Base-by-base conservation (phyloP, 2,113 vertebrate species). In the Rhinoptilus africanus region DNA sequence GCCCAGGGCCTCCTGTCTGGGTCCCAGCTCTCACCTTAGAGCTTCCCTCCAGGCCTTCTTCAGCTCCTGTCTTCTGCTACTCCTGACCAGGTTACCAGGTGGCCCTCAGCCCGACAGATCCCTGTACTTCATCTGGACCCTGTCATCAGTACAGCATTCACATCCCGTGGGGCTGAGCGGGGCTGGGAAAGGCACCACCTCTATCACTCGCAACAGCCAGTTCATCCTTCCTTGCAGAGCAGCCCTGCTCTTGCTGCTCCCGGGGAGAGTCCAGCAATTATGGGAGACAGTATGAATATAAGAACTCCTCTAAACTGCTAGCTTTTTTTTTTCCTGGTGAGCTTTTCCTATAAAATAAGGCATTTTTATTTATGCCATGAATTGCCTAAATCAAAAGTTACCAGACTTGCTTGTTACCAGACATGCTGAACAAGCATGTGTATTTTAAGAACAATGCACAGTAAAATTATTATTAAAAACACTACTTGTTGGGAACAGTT, bases 141-240 rank as follows among this genome's bases (percentile, higher is more conserved):
- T 43, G 53, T 4, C 18, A 41, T 34, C 53, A 76, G 62, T 32
- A 35, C 12, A 39, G 28, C 9, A 24, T 4, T 34, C 45, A 21
- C 17, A 60, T 2, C 20, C 71, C 1, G 1, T 2, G 0, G 6
- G 15, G 27, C 21, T 10, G 18, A 39, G 45, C 50, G 0, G 10
- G 22, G 13, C 3, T 4, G 3, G 32, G 21, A 57, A 62, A 68
- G 77, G 34, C 47, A 18, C 20, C 14, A 30, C 14, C 35, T 4
- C 15, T 0, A 0, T 4, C 51, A 68, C 12, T 10, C 10, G 5
- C 1, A 2, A 15, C 41, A 18, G 24, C 45, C 59, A 60, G 18
- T 27, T 39, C 8, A 13, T 10, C 24, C n/a, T 32, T 57, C n/a
- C 28, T 17, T 16, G 22, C 32, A 63, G 14, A 68, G 28, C 27